Percentiles rank a stretch among this genome's conserved stretches.
Evolutionary conservation across 2,113 vertebrate species (phyloP).

Genomic region (Spermophilus dauricus): DNA sequence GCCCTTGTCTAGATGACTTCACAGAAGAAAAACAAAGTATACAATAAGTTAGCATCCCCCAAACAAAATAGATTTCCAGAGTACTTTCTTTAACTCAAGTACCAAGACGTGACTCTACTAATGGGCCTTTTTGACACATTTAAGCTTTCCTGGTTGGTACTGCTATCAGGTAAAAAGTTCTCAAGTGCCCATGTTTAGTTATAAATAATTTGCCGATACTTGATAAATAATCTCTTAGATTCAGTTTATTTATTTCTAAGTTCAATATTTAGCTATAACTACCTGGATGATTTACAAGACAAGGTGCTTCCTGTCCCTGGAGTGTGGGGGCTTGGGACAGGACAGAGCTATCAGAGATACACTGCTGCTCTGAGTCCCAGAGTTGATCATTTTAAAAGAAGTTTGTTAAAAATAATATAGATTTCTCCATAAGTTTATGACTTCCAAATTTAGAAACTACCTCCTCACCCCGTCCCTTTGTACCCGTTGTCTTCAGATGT

Average conservation of each 20-base stretch:
- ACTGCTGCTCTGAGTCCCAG: not conserved
- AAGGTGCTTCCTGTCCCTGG: not conserved
- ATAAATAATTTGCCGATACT: constrained; percentile 7
- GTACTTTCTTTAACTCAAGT: constrained; percentile 23
- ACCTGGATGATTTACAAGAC: not conserved
- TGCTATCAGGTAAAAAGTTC: not conserved
- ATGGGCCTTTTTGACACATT: fast-evolving
- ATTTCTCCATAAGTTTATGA: not conserved
- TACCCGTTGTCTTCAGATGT: not conserved
- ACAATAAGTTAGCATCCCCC: not conserved
- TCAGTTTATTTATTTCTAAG: not conserved
- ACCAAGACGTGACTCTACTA: not conserved
- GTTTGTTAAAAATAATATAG: not conserved
- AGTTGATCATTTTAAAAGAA: not conserved
- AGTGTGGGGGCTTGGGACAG: not conserved
- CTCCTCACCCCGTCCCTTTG: not conserved
- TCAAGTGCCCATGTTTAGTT: constrained; percentile 27
- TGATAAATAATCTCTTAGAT: constrained; percentile 30
- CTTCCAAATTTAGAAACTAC: not conserved
- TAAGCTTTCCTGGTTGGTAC: not conserved
- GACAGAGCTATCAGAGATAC: not conserved
- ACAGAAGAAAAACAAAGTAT: not conserved
- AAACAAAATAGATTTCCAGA: constrained; percentile 49
- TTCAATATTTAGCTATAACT: not conserved
- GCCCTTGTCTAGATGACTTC: constrained; percentile 86